Percentiles rank a stretch among this genome's conserved stretches.
Evolutionary conservation across 2,888 invertebrate species (phyloP).

Genomic region (Tyria jacobaeae): DNA sequence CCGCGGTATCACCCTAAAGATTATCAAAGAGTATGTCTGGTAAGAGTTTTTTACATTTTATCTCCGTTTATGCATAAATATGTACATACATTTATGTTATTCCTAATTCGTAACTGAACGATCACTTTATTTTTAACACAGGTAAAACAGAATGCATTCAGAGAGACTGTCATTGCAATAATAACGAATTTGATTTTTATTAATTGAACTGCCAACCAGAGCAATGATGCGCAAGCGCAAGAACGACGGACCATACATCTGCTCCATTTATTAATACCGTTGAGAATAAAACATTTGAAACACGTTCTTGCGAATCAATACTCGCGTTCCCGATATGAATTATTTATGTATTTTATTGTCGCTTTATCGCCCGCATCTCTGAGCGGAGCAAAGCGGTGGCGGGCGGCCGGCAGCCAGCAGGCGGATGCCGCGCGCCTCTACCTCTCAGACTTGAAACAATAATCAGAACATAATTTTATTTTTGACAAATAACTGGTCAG

Average conservation of each 20-base stretch:
- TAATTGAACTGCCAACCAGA: constrained; percentile 74
- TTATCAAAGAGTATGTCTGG: background rate
- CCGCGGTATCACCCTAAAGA: background rate
- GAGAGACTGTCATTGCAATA: constrained; percentile 46
- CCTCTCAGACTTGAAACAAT: constrained; percentile 74
- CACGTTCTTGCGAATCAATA: constrained; percentile 86
- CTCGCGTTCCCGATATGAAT: constrained; percentile 77
- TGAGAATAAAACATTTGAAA: constrained; percentile 83
- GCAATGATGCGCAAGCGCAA: constrained; percentile 64
- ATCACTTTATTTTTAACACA: background rate
- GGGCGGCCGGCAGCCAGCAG: constrained; percentile 51
- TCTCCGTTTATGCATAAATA: background rate
- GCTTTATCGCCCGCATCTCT: constrained; percentile 81
- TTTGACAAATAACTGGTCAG: constrained; percentile 84
- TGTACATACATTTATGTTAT: background rate
- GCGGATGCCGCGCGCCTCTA: constrained; percentile 57
- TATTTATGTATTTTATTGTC: constrained; percentile 85
- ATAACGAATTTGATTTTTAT: constrained; percentile 76
- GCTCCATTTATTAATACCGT: constrained; percentile 82
- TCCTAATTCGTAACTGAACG: background rate
- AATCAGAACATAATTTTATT: constrained; percentile 83
- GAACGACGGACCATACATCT: constrained; percentile 73
- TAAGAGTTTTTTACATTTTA: background rate
- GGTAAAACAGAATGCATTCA: constrained; percentile 20
- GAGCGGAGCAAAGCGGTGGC: constrained; percentile 56